Evolutionary conservation across 2,888 invertebrate species (phyloP), one percentile per base, ranked within the genome.

Genomic region (Epirrita christyi): DNA sequence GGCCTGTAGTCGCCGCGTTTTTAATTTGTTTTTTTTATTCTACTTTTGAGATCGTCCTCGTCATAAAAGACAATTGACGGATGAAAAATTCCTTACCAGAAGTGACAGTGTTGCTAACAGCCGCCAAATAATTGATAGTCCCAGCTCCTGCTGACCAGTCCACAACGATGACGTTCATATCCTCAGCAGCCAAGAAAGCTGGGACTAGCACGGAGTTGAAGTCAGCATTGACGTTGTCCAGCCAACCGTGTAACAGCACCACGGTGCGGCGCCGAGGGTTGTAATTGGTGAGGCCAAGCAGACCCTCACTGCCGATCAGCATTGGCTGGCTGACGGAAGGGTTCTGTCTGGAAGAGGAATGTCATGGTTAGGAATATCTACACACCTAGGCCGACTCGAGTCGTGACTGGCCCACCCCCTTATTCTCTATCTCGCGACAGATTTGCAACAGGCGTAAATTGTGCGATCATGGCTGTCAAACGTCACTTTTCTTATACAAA

Each of bases 171-270:
- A 77, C 68, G 28, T 77, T 77, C 7, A 77, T 64, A 2, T 77
- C 72, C 7, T 72, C 77, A 6, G 78, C 77, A 0, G 58, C 21
- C 8, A 77, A 56, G 66, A 74, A 74, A 0, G 76, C 77, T 63
- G 68, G 8, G 0, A 78, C 72, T 0, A 83, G 49, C 0, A 75
- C 71, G 0, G 61, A 55, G 56, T 79, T 78, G 47, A 76, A 52
- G 8, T 67, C 68, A 6, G 75, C 62, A 0, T 68, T 66, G 0
- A 64, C 76, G 0, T 63, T 55, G 11, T 69, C 74, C 32, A 68
- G 34, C 82, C 83, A 85, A 0, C 84, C 84, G 42, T 84, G 85
- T 0, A 82, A 8, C 0, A 83, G 63, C 0, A 85, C 14, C 0
- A 80, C 50, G 0, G 83, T 83, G 5, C 80, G 70, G 0, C 76